phyloP scores from a whole-genome alignment of 2,888 invertebrate species.

The Polydrusus cervinus region DNA sequence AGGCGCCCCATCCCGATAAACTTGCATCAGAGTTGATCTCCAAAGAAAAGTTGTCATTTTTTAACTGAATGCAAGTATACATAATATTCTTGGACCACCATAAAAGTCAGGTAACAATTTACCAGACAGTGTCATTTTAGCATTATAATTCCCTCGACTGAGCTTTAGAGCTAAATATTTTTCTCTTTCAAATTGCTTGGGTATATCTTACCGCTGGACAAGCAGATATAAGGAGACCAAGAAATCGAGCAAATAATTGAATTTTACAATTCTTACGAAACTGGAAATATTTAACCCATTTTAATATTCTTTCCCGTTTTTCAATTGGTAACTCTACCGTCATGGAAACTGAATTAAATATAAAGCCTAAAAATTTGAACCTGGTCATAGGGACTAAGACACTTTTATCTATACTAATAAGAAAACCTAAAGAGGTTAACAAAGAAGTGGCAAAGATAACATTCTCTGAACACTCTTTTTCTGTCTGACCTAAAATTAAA shows the following conservation, averaged over 20 bases:
- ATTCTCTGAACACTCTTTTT: constrained; percentile 33
- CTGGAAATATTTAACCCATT: background rate
- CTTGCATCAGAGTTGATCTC: constrained; percentile 59
- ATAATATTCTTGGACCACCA: constrained; percentile 39
- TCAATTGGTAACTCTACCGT: constrained; percentile 7
- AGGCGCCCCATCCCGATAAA: constrained; percentile 57
- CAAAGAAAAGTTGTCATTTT: constrained; percentile 3
- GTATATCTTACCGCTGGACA: constrained; percentile 3
- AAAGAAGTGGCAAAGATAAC: constrained; percentile 18
- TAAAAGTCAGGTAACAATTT: constrained; percentile 15
- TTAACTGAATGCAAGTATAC: background rate
- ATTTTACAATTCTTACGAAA: constrained; percentile 24
- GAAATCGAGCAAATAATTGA: constrained; percentile 50
- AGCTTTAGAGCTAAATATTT: constrained; percentile 33
- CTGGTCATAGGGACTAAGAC: constrained; percentile 33
- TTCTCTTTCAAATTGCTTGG: constrained; percentile 41
- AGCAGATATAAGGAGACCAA: constrained; percentile 36
- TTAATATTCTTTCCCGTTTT: background rate
- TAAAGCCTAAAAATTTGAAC: constrained; percentile 53
- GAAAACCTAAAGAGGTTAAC: constrained; percentile 51
- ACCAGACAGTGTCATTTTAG: background rate
- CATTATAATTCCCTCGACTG: constrained; percentile 11
- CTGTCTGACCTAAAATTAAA: constrained; percentile 42
- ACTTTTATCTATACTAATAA: constrained; percentile 54
- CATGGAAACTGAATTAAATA: constrained; percentile 44